Evolutionary conservation across 2,797 vertebrate genomes (phyloP).

Genomic region (Enteromius thamalakanensis): DNA sequence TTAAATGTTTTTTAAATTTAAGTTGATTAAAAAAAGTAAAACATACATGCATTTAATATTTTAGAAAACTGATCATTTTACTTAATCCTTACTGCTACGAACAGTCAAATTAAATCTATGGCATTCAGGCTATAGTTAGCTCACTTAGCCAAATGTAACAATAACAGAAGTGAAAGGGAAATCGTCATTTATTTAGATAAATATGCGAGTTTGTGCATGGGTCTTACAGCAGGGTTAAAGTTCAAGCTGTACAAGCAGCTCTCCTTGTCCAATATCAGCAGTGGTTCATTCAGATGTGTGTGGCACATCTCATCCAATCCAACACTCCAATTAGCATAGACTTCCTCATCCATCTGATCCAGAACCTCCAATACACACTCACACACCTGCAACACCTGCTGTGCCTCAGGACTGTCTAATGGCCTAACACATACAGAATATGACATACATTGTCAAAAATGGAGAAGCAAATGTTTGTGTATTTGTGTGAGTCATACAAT

Average conservation of each 20-base stretch:
- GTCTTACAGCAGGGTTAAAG: slow-evolving; percentile 79
- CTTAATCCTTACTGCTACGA: no score
- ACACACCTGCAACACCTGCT: slow-evolving; percentile 75
- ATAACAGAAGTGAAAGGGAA: not conserved
- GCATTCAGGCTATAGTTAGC: not conserved
- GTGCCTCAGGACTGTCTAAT: slow-evolving; percentile 71
- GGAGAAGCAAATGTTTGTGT: slow-evolving; percentile 45
- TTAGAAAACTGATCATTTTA: no score
- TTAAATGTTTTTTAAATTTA: no score
- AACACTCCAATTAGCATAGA: slow-evolving; percentile 72
- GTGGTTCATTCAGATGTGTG: slow-evolving; percentile 72
- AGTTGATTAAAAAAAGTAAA: no score
- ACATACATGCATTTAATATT: no score
- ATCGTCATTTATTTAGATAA: not conserved
- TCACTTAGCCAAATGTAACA: not conserved
- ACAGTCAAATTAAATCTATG: no score
- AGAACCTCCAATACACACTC: slow-evolving; percentile 76
- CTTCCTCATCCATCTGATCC: slow-evolving; percentile 73
- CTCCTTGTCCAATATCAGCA: slow-evolving; percentile 69
- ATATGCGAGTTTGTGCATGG: not conserved
- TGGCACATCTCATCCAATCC: slow-evolving; percentile 73
- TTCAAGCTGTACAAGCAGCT: slow-evolving; percentile 73
- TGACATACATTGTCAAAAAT: slow-evolving; percentile 42
- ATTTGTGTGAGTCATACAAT: slow-evolving; percentile 19
- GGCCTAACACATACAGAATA: slow-evolving; percentile 63